phyloP scores from a whole-genome alignment of 2,113 vertebrate genomes.

The Eclectus roratus region DNA sequence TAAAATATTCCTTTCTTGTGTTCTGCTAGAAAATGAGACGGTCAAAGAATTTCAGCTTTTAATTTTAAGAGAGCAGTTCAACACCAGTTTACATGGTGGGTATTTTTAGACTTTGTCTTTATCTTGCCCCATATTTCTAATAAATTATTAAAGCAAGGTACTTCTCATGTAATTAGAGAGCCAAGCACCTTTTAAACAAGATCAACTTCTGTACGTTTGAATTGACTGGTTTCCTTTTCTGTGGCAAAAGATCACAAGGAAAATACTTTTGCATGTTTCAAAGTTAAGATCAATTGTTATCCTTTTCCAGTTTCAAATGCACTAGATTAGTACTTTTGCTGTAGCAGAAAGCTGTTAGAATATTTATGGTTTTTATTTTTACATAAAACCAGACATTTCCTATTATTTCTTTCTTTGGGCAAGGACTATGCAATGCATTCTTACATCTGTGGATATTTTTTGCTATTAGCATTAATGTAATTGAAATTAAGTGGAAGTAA shows the following conservation, averaged over 20 bases:
- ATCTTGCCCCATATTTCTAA: conserved; percentile 41
- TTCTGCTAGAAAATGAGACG: conserved; percentile 63
- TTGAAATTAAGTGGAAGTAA: conserved; percentile 1
- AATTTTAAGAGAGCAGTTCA: conserved; percentile 61
- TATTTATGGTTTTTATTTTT: conserved; percentile 31
- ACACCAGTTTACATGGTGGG: background rate
- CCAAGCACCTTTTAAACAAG: conserved; percentile 60
- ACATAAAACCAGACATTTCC: background rate
- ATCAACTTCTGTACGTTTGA: conserved; percentile 38
- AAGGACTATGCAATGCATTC: background rate
- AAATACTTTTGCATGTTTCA: conserved; percentile 51
- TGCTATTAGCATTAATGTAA: background rate
- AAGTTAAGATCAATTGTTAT: conserved; percentile 47
- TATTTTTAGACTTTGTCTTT: conserved; percentile 62
- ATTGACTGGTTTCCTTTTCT: conserved; percentile 39
- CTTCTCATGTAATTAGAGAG: conserved; percentile 65
- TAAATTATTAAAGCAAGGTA: conserved; percentile 69
- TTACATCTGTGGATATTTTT: background rate
- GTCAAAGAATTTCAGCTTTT: conserved; percentile 71
- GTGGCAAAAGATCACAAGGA: conserved; percentile 54
- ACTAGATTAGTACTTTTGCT: background rate
- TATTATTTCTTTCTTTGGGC: background rate
- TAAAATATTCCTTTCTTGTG: conserved; percentile 74
- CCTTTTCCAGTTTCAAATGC: conserved; percentile 28
- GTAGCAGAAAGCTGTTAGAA: conserved; percentile 29